Percentiles rank a stretch among this genome's conserved stretches.
These are phyloP conservation scores for Toxostoma redivivum DNA, from an alignment of 2,113 vertebrate genomes.

Conservation along the genomic window DNA sequence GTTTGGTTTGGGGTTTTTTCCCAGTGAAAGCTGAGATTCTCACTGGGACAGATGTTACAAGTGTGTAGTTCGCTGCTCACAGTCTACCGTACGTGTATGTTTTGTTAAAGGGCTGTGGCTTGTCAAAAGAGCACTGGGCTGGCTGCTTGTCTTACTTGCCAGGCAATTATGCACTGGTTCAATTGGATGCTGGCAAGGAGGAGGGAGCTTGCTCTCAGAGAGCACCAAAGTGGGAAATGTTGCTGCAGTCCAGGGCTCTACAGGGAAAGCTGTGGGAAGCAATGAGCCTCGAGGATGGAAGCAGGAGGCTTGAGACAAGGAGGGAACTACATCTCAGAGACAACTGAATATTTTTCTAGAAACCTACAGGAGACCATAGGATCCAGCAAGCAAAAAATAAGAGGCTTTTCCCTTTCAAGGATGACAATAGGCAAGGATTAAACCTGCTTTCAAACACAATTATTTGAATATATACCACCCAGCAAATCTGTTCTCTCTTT, in stretches of 20 bases:
- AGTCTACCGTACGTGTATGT: not conserved
- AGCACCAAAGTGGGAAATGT: not conserved
- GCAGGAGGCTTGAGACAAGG: not conserved
- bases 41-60: constrained; percentile 31
- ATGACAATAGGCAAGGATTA: not conserved
- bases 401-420: not conserved
- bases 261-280: not conserved
- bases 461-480: not conserved
- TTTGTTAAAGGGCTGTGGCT: constrained; percentile 15
- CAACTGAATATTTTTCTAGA: not conserved
- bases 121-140: not conserved
- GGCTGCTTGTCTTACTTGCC: not conserved
- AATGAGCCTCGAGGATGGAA: not conserved
- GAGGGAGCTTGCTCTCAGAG: not conserved
- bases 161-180: not conserved
- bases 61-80: not conserved
- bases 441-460: not conserved
- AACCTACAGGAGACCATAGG: not conserved
- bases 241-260: not conserved
- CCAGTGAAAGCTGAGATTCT: constrained; percentile 3
- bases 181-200: not conserved
- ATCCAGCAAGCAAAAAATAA: not conserved
- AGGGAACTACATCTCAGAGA: not conserved
- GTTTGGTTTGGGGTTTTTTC: not conserved
- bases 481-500: not conserved